Evolutionary conservation across 2,797 vertebrate species (phyloP).

Genomic region (Pyrrhura leucotis): DNA sequence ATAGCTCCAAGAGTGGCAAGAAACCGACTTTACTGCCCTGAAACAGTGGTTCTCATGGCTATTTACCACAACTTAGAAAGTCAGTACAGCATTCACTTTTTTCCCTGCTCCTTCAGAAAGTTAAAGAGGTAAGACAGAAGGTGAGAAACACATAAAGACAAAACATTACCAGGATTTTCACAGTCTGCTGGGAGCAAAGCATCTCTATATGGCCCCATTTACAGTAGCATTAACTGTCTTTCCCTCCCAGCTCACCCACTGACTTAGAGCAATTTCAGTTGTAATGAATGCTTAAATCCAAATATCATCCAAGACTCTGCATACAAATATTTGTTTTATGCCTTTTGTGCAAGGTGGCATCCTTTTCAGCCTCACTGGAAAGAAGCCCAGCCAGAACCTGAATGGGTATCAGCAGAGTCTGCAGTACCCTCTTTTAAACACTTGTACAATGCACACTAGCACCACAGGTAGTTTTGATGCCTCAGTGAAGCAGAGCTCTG

Average conservation of each 20-base stretch:
- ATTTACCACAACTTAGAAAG: conserved; percentile 12
- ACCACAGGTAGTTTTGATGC: neutral
- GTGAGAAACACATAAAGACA: conserved; percentile 58
- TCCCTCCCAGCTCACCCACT: conserved; percentile 44
- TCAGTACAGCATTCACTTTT: neutral
- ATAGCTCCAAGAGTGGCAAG: neutral
- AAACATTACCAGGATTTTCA: conserved; percentile 43
- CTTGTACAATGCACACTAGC: neutral
- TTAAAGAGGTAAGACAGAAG: conserved; percentile 62
- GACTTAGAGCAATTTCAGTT: conserved; percentile 40
- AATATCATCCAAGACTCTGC: conserved; percentile 41
- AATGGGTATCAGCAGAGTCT: neutral
- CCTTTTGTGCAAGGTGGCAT: conserved; percentile 45
- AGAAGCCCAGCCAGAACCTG: neutral
- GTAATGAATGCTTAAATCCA: conserved; percentile 62
- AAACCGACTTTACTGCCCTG: neutral
- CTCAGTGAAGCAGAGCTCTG: neutral
- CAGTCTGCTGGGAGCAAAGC: conserved; percentile 41
- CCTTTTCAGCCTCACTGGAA: conserved; percentile 21
- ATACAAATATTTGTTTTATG: conserved; percentile 58
- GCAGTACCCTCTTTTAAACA: neutral
- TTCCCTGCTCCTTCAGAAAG: conserved; percentile 41
- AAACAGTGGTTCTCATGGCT: neutral
- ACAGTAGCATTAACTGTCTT: conserved; percentile 33
- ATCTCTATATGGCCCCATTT: conserved; percentile 38